Conservation (phyloP, 1,140 invertebrate species). For the Caenorhabditis briggsae region DNA sequence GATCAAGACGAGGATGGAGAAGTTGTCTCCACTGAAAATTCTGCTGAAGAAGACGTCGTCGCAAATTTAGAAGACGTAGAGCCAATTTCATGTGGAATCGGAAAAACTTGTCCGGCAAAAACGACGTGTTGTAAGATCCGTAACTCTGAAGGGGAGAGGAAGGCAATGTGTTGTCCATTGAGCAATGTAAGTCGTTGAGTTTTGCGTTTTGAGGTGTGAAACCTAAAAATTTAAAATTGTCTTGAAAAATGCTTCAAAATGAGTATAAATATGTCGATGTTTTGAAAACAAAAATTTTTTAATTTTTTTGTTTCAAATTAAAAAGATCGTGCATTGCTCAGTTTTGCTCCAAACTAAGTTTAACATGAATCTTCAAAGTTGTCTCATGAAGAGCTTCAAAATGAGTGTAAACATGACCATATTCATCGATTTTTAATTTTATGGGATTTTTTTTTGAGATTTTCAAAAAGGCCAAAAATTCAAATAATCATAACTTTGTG, state of each 20-base stretch:
- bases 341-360: too few species aligned
- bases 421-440: too few species aligned
- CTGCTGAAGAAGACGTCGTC: not conserved
- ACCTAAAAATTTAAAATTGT: not conserved
- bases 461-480: too few species aligned
- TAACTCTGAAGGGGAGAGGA: not conserved
- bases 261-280: too few species aligned
- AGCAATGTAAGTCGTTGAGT: conserved; percentile 50
- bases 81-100: conserved; percentile 7
- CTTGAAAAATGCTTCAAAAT: not conserved
- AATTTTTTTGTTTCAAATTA: too few species aligned
- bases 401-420: too few species aligned
- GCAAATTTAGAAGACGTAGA: not conserved
- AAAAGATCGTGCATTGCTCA: too few species aligned
- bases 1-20: not conserved
- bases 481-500: too few species aligned
- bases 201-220: not conserved
- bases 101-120: conserved; percentile 48
- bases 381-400: not conserved
- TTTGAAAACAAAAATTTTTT: too few species aligned
- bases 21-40: too few species aligned
- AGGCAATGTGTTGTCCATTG: conserved; percentile 58
- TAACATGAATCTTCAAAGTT: too few species aligned
- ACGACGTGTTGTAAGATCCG: conserved; percentile 53
- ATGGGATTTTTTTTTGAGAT: too few species aligned